Evolutionary conservation across 2,797 vertebrate genomes (phyloP).

Genomic region (Labroides dimidiatus): DNA sequence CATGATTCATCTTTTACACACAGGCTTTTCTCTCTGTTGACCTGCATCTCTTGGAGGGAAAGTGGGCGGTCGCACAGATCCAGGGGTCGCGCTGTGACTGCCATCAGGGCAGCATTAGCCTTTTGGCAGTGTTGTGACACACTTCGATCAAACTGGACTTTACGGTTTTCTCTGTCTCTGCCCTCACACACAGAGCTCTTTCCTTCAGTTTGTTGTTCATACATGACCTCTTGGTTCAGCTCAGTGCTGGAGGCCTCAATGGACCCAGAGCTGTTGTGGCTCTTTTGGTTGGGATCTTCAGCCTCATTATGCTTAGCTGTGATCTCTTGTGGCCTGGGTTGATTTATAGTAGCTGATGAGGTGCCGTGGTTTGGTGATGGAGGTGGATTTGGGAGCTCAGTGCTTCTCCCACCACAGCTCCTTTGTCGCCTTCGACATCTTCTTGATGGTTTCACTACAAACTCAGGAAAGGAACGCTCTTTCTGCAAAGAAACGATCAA

Average conservation of each 20-base stretch:
- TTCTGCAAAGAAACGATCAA: conserved; percentile 64
- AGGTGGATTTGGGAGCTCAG: conserved; percentile 31
- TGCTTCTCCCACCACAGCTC: conserved; percentile 34
- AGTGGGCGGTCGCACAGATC: conserved; percentile 60
- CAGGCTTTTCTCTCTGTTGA: conserved; percentile 37
- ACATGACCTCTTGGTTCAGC: conserved; percentile 37
- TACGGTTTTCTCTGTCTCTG: conserved; percentile 42
- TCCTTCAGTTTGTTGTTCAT: conserved; percentile 20
- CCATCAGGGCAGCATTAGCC: conserved; percentile 37
- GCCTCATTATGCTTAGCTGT: conserved; percentile 35
- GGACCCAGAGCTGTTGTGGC: conserved; percentile 20
- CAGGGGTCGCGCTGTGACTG: conserved; percentile 60
- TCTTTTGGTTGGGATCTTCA: conserved; percentile 27
- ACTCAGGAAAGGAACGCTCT: conserved; percentile 76
- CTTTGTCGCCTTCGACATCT: conserved; percentile 67
- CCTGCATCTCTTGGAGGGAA: conserved; percentile 32
- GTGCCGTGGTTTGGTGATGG: conserved; percentile 23
- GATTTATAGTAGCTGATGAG: conserved; percentile 18
- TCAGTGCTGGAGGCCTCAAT: conserved; percentile 27
- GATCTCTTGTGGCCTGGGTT: conserved; percentile 41
- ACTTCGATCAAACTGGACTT: conserved; percentile 49
- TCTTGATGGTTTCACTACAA: conserved; percentile 71
- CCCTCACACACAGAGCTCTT: conserved; percentile 22
- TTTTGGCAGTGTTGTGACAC: conserved; percentile 35
- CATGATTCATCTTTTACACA: conserved; percentile 52